A percentile compares a stretch with the other conserved stretches of the same genome.
Evolutionary conservation across 2,888 invertebrate species (phyloP).

Genomic region (Tiphia femorata): DNA sequence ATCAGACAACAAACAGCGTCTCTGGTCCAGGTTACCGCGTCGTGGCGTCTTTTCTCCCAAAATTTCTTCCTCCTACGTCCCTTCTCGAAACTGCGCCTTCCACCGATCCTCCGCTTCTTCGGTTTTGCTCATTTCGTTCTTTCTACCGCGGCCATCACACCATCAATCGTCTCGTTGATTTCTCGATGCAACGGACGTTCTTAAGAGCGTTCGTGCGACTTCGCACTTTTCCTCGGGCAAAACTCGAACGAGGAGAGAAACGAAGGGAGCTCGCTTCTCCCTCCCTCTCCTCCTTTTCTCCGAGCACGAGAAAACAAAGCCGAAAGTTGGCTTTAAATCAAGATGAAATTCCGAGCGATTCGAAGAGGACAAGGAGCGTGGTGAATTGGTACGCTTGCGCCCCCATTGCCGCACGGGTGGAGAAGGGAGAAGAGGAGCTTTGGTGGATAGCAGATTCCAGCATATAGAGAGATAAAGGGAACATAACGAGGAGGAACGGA

Average conservation of each 20-base stretch:
- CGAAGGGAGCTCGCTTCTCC: neutral
- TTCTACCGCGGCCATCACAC: conserved; percentile 14
- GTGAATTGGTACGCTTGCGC: neutral
- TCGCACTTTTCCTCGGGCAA: conserved; percentile 1
- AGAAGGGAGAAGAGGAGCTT: no score
- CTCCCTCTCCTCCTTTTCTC: neutral
- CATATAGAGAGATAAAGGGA: neutral
- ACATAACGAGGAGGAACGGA: neutral
- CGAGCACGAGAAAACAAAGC: neutral
- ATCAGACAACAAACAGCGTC: conserved; percentile 54
- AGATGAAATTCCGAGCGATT: neutral
- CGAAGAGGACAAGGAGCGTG: neutral
- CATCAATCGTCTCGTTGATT: neutral
- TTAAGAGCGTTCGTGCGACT: neutral
- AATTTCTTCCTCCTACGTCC: conserved; percentile 19
- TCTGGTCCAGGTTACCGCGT: conserved; percentile 35
- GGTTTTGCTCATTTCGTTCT: neutral
- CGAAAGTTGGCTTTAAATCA: conserved; percentile 1
- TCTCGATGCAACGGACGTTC: neutral
- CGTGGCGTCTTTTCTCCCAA: conserved; percentile 14
- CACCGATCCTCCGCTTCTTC: neutral
- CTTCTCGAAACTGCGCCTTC: conserved; percentile 5
- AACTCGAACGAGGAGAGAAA: neutral
- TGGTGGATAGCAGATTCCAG: neutral
- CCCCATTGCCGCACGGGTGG: no score